A percentile compares a stretch with the other conserved stretches of the same genome.
These are phyloP conservation scores for Hystrix brachyura DNA, from an alignment of 2,113 vertebrate genomes.

Conservation along the genomic window DNA sequence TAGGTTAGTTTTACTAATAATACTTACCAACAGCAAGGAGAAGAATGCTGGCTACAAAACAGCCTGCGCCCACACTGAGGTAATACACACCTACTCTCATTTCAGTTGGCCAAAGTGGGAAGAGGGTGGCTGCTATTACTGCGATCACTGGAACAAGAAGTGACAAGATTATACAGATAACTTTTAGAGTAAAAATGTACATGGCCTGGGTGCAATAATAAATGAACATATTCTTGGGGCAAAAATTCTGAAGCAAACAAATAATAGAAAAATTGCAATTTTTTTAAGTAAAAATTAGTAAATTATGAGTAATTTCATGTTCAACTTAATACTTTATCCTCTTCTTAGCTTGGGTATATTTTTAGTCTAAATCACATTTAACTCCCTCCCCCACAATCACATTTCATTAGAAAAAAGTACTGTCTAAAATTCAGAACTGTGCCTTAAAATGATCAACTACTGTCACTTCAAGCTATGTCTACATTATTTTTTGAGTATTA, in stretches of 20 bases:
- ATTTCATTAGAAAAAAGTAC: constrained; percentile 50
- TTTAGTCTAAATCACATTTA: constrained; percentile 44
- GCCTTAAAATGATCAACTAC: constrained; percentile 23
- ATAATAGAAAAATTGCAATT: constrained; percentile 19
- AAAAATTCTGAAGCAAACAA: background rate
- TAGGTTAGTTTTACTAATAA: background rate
- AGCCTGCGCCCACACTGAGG: constrained; percentile 97
- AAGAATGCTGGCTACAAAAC: constrained; percentile 98
- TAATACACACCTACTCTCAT: constrained; percentile 99
- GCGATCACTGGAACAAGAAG: constrained; percentile 94
- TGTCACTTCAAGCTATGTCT: background rate
- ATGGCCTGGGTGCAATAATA: background rate
- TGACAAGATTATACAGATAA: background rate
- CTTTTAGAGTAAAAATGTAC: constrained; percentile 48
- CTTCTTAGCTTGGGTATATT: background rate
- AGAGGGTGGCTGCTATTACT: constrained; percentile 98
- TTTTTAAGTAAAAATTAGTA: background rate
- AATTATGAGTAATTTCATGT: background rate
- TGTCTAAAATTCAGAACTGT: constrained; percentile 8
- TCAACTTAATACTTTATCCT: background rate
- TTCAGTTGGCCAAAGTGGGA: constrained; percentile 99
- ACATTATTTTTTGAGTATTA: background rate
- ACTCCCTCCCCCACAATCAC: background rate
- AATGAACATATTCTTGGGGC: background rate
- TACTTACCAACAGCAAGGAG: constrained; percentile 97